A percentile compares a stretch with the other conserved stretches of the same genome.
Evolutionary conservation across 2,888 invertebrate species (phyloP).

Genomic region (Philaethria dido): DNA sequence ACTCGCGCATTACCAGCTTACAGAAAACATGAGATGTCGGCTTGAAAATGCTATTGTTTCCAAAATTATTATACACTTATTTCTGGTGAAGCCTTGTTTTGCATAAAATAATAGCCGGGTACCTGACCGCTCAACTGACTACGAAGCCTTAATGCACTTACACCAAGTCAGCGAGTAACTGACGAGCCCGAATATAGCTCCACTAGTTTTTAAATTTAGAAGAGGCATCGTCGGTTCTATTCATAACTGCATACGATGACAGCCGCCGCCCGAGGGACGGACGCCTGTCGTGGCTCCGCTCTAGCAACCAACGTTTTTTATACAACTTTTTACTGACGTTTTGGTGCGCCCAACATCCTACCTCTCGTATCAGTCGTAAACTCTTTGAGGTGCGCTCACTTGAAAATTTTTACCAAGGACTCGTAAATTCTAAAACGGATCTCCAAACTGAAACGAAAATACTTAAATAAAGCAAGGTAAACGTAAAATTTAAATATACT

Average conservation of each 20-base stretch:
- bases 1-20: slow-evolving; percentile 34
- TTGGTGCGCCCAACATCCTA: slow-evolving; percentile 42
- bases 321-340: slow-evolving; percentile 49
- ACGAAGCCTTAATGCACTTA: slow-evolving; percentile 70
- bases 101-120: slow-evolving; percentile 70
- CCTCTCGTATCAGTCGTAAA: slow-evolving; percentile 37
- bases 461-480: slow-evolving; percentile 25
- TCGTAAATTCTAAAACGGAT: slow-evolving; percentile 25
- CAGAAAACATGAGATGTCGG: slow-evolving; percentile 46
- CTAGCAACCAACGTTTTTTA: slow-evolving; percentile 47
- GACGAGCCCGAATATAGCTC: slow-evolving; percentile 57
- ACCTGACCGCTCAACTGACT: slow-evolving; percentile 54
- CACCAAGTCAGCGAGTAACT: slow-evolving; percentile 55
- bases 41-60: slow-evolving; percentile 65
- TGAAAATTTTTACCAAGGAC: slow-evolving; percentile 36
- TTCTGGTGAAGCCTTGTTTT: slow-evolving; percentile 62
- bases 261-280: slow-evolving; percentile 48
- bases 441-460: slow-evolving; percentile 19
- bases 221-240: slow-evolving; percentile 44
- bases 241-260: slow-evolving; percentile 49
- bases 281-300: slow-evolving; percentile 50
- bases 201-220: slow-evolving; percentile 57
- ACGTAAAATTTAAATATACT: slow-evolving; percentile 18
- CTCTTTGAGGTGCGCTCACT: slow-evolving; percentile 42
- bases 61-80: slow-evolving; percentile 64